Evolutionary conservation across 2,113 vertebrate species (phyloP).

Genomic region (Rhea pennata): DNA sequence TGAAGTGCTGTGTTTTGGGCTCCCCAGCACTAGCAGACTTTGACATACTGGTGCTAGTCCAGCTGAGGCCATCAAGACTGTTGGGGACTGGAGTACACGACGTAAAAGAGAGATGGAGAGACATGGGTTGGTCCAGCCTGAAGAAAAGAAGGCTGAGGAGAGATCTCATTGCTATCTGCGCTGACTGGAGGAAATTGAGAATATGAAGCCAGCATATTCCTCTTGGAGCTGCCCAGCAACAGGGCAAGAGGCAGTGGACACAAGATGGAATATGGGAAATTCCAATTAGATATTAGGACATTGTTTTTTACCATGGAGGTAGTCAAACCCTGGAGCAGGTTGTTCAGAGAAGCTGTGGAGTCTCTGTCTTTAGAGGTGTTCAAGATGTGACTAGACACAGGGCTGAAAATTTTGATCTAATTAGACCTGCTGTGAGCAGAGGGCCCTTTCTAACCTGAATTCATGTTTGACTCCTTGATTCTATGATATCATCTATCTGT

Average conservation of each 20-base stretch:
- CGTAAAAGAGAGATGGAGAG: background rate
- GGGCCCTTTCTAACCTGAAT: background rate
- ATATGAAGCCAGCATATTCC: background rate
- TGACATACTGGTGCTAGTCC: background rate
- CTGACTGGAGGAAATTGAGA: background rate
- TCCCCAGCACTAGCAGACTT: background rate
- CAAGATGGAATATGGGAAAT: background rate
- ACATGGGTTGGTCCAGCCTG: background rate
- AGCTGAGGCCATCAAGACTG: no score
- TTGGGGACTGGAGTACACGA: background rate
- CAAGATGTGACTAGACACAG: background rate
- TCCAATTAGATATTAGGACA: background rate
- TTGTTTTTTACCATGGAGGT: background rate
- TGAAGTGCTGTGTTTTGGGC: background rate
- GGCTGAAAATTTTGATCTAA: background rate
- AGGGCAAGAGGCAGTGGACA: background rate
- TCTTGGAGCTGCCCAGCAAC: background rate
- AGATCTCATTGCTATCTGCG: background rate
- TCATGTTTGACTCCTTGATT: background rate
- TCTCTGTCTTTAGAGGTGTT: fast-evolving
- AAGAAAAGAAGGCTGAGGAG: background rate
- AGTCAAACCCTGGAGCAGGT: background rate
- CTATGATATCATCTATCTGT: background rate
- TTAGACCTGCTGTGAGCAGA: background rate
- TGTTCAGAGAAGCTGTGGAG: background rate